These are phyloP conservation scores for Galerucella calmariensis DNA, from an alignment of 2,888 invertebrate species.

Conservation along the genomic window DNA sequence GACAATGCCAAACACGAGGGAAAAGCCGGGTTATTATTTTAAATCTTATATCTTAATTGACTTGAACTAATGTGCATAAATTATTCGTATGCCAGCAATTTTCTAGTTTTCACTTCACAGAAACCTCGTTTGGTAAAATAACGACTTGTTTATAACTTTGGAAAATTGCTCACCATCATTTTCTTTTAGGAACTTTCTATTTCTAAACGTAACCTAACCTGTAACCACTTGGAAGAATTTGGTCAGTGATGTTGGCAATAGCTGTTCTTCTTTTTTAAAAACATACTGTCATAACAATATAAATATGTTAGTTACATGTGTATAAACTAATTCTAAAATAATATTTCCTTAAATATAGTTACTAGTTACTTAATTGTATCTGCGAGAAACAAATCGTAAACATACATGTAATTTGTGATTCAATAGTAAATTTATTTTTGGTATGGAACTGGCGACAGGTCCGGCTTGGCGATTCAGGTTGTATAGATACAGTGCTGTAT, in stretches of 20 bases:
- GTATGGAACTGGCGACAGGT: background rate
- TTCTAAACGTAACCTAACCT: conserved; percentile 15
- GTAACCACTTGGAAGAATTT: background rate
- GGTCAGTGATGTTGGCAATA: conserved; percentile 12
- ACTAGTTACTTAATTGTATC: too few relatives aligned
- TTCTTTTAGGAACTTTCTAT: conserved; percentile 22
- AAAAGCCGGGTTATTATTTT: conserved; percentile 50
- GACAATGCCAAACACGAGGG: conserved; percentile 53
- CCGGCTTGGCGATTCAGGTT: background rate
- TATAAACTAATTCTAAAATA: too few relatives aligned
- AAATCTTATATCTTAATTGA: conserved; percentile 18
- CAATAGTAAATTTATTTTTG: too few relatives aligned
- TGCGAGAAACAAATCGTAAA: too few relatives aligned
- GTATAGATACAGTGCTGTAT: too few relatives aligned
- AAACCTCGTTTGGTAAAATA: conserved; percentile 11
- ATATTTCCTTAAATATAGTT: too few relatives aligned
- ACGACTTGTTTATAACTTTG: conserved; percentile 29
- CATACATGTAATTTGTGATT: too few relatives aligned
- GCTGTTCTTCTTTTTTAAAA: conserved; percentile 9
- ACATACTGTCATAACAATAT: background rate
- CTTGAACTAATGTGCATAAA: conserved; percentile 29
- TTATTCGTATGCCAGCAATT: conserved; percentile 12
- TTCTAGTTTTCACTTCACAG: conserved; percentile 19
- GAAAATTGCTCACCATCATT: conserved; percentile 30
- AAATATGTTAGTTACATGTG: too few relatives aligned